These are phyloP conservation scores for Liasis olivaceus DNA, from an alignment of 2,797 vertebrate genomes.

Conservation along the genomic window DNA sequence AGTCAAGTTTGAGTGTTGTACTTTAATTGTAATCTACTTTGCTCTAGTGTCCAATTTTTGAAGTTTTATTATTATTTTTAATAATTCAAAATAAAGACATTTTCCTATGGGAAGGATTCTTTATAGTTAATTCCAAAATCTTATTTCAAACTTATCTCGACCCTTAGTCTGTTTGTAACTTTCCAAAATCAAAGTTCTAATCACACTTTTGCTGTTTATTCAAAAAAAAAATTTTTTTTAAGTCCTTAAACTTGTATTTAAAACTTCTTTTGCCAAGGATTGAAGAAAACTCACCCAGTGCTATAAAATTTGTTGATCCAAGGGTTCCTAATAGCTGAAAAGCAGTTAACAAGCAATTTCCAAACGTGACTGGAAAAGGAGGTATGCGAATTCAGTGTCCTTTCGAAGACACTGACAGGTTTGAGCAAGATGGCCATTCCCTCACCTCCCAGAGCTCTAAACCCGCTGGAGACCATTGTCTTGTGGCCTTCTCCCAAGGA, in stretches of 20 bases:
- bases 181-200: not conserved
- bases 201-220: not conserved
- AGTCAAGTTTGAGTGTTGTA: not conserved
- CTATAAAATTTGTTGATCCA: not conserved
- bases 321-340: not conserved
- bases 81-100: not conserved
- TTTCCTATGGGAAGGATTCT: not conserved
- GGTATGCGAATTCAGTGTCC: not conserved
- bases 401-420: not conserved
- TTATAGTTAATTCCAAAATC: not conserved
- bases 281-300: not conserved
- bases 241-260: not conserved
- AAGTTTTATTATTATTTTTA: not conserved
- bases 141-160: not conserved
- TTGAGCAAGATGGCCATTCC: not conserved
- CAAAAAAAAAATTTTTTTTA: not conserved
- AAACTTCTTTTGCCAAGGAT: not conserved
- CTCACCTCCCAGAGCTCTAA: no score
- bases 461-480: no score
- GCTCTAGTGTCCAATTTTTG: not conserved
- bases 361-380: not conserved
- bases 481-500: not conserved
- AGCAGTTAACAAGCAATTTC: not conserved
- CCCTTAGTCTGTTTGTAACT: not conserved
- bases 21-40: not conserved